These are phyloP conservation scores for Drosophila nikananu DNA, from an alignment of 1,140 invertebrate genomes.

Conservation along the genomic window DNA sequence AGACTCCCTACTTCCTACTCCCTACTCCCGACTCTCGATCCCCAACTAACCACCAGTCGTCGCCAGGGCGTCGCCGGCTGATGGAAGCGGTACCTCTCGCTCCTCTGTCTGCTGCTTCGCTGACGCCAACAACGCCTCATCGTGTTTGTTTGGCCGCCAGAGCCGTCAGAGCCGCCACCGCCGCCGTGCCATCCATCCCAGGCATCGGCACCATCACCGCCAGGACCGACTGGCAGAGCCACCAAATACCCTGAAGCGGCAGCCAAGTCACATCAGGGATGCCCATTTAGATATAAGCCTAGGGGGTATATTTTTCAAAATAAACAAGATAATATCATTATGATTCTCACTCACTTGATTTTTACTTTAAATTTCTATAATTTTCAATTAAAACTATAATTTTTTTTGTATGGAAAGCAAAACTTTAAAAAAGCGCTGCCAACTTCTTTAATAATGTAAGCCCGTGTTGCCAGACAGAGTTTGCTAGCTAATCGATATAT, in stretches of 20 bases:
- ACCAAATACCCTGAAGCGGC: slow-evolving; percentile 44
- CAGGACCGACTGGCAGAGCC: slow-evolving; percentile 33
- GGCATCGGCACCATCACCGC: slow-evolving; percentile 5
- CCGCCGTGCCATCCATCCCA: slow-evolving; percentile 27
- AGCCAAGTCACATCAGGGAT: slow-evolving; percentile 8
- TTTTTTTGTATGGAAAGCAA: not conserved
- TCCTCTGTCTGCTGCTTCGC: slow-evolving; percentile 24
- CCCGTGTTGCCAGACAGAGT: not conserved
- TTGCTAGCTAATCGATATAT: not conserved
- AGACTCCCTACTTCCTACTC: not conserved
- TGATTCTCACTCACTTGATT: too few species aligned
- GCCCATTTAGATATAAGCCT: slow-evolving; percentile 1
- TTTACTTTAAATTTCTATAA: not conserved
- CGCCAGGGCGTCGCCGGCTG: slow-evolving; percentile 54
- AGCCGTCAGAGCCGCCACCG: slow-evolving; percentile 79
- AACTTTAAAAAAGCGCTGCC: not conserved
- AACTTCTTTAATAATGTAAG: not conserved
- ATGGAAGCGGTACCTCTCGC: slow-evolving; percentile 4
- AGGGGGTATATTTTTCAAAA: not conserved
- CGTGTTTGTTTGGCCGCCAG: slow-evolving; percentile 80
- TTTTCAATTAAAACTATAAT: too few species aligned
- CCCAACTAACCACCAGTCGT: slow-evolving; percentile 16
- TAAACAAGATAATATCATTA: too few species aligned
- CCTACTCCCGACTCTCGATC: slow-evolving; percentile 2
- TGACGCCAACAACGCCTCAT: slow-evolving; percentile 84